A percentile compares a stretch with the other conserved stretches of the same genome.
Conservation (phyloP, 2,888 invertebrate genomes). For the Harpalus rubripes region DNA sequence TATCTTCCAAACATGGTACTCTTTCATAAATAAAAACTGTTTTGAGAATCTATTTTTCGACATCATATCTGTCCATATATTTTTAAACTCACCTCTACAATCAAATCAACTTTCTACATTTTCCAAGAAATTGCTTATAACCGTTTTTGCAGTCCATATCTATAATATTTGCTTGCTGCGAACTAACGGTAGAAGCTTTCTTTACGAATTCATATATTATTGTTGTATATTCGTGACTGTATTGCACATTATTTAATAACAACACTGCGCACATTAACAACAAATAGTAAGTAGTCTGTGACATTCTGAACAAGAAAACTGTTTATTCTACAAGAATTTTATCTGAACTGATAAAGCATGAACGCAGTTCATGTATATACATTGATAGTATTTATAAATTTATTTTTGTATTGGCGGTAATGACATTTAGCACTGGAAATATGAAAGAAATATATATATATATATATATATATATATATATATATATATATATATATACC, state of each 20-base stretch:
- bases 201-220: background rate
- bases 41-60: too few species aligned
- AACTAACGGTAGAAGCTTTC: background rate
- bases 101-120: conserved; percentile 8
- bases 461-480: too few species aligned
- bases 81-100: background rate
- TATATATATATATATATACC: too few species aligned
- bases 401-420: background rate
- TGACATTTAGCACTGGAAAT: background rate
- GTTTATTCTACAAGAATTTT: background rate
- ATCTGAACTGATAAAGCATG: background rate
- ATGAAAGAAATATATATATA: too few species aligned
- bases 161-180: background rate
- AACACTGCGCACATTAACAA: background rate
- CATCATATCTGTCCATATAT: too few species aligned
- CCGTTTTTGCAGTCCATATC: background rate
- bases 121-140: background rate
- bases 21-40: too few species aligned
- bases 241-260: background rate
- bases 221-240: background rate
- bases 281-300: background rate
- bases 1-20: too few species aligned
- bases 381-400: background rate
- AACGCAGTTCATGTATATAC: background rate
- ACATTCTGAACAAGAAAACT: background rate